phyloP scores from a whole-genome alignment of 2,888 invertebrate genomes.

The Phortica okadai region DNA sequence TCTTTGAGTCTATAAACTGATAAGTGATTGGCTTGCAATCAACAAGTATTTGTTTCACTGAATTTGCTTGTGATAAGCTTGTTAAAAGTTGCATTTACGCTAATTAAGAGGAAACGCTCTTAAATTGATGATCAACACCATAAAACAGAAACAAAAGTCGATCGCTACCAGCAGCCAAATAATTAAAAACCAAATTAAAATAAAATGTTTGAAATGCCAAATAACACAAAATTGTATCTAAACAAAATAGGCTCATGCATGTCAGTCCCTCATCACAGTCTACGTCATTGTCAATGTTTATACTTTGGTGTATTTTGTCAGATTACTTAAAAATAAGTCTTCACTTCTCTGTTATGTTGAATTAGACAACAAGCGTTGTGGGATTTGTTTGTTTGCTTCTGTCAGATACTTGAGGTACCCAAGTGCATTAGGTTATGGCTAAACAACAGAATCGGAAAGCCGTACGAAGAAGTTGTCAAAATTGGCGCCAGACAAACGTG shows the following conservation, averaged over 20 bases:
- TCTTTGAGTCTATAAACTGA: neutral
- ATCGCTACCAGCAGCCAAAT: neutral
- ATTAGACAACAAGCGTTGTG: neutral
- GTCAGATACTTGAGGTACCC: neutral
- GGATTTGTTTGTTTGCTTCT: neutral
- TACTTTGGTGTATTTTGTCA: neutral
- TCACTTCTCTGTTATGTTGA: neutral
- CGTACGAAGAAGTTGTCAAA: too few relatives aligned
- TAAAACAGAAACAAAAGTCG: neutral
- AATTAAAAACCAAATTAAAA: neutral
- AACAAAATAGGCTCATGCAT: too few relatives aligned
- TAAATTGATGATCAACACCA: neutral
- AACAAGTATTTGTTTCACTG: neutral
- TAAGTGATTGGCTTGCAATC: slow-evolving; percentile 6
- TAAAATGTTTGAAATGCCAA: neutral
- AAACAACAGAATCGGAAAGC: neutral
- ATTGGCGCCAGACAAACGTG: too few relatives aligned
- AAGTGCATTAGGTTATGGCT: neutral
- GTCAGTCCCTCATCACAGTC: neutral
- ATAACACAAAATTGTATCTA: too few relatives aligned
- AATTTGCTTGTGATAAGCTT: slow-evolving; percentile 1
- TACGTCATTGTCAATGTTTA: neutral
- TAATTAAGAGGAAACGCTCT: neutral
- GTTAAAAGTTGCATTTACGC: neutral
- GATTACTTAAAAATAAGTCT: neutral